Conservation (phyloP, 2,113 vertebrate species). For the Zeus faber region DNA sequence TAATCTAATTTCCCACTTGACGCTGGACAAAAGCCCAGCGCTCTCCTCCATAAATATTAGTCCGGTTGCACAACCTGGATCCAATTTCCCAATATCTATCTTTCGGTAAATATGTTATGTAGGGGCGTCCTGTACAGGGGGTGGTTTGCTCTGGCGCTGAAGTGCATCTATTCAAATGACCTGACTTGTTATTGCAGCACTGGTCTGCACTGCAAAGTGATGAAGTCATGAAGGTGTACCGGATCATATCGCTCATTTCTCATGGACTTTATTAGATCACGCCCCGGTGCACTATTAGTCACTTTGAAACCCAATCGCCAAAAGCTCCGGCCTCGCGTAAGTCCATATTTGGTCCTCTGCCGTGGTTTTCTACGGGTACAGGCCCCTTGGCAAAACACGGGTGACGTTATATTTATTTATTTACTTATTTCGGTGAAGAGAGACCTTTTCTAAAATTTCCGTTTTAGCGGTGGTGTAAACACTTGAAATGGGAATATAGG, state of each 20-base stretch:
- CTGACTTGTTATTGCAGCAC: constrained; percentile 46
- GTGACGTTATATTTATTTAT: too few relatives aligned
- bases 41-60: constrained; percentile 33
- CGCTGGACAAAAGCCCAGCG: constrained; percentile 15
- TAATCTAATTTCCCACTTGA: constrained; percentile 16
- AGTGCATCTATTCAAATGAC: constrained; percentile 19
- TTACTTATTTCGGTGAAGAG: neutral
- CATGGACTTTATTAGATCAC: constrained; percentile 48
- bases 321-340: constrained; percentile 32
- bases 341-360: constrained; percentile 60
- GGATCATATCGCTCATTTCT: constrained; percentile 55
- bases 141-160: constrained; percentile 36
- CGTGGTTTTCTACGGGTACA: constrained; percentile 42
- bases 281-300: constrained; percentile 28
- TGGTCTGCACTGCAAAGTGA: constrained; percentile 31
- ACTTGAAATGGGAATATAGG: too few relatives aligned
- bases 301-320: constrained; percentile 50
- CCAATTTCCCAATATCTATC: constrained; percentile 15
- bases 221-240: constrained; percentile 54
- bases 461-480: too few relatives aligned
- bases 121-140: constrained; percentile 19
- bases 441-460: neutral
- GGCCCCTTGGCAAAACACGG: neutral
- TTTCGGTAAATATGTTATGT: constrained; percentile 37
- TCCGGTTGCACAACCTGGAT: constrained; percentile 38